A percentile compares a stretch with the other conserved stretches of the same genome.
Conservation (phyloP, 2,888 invertebrate genomes). For the Rotaria socialis region DNA sequence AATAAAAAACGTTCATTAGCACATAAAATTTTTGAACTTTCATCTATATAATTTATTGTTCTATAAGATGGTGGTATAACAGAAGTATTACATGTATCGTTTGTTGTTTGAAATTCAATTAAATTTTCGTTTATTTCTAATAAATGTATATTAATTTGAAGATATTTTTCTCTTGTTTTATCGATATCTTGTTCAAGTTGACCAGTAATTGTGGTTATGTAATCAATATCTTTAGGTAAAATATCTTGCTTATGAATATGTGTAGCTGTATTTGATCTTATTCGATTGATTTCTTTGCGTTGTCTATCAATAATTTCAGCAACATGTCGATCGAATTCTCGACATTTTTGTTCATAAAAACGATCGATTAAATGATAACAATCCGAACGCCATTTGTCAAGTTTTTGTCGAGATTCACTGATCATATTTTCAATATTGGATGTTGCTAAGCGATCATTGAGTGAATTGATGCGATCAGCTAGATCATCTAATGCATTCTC, state of each 20-base stretch:
- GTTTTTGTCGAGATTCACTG: background rate
- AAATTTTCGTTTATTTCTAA: background rate
- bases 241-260: background rate
- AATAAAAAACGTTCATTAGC: background rate
- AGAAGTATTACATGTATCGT: background rate
- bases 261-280: background rate
- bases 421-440: slow-evolving; percentile 1
- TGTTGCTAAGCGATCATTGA: background rate
- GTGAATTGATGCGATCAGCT: background rate
- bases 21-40: background rate
- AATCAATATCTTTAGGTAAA: background rate
- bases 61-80: background rate
- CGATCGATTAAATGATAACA: background rate
- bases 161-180: background rate
- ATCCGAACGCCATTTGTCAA: background rate
- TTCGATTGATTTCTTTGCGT: background rate
- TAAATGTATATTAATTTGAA: background rate
- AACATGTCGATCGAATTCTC: slow-evolving; percentile 1
- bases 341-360: background rate
- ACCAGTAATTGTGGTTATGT: background rate
- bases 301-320: background rate
- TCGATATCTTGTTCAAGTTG: slow-evolving; percentile 6
- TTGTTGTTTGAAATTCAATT: background rate
- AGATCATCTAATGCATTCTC: background rate
- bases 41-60: background rate